A percentile compares a stretch with the other conserved stretches of the same genome.
Evolutionary conservation across 1,140 invertebrate species (phyloP).

Genomic region (Pachyrhynchus sulphureomaculatus): DNA sequence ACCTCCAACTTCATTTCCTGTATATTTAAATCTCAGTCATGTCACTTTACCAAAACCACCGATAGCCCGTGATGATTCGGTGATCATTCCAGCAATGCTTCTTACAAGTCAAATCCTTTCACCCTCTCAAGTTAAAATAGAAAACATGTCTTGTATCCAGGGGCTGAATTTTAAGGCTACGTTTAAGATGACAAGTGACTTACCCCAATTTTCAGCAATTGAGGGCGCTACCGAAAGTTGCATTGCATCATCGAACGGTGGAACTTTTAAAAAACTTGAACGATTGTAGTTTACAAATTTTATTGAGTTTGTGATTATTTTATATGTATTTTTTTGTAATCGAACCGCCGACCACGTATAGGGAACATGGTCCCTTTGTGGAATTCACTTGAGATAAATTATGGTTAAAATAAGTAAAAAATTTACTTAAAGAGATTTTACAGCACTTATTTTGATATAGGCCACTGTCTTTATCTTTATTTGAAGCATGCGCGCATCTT

Average conservation of each 20-base stretch:
- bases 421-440: too few relatives aligned
- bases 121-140: constrained; percentile 31
- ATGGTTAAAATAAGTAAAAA: too few relatives aligned
- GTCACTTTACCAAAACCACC: constrained; percentile 5
- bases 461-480: too few relatives aligned
- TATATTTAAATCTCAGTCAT: not conserved
- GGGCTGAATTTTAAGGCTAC: constrained; percentile 14
- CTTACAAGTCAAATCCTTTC: constrained; percentile 11
- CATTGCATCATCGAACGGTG: not conserved
- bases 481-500: too few relatives aligned
- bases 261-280: constrained; percentile 26
- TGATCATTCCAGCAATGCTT: constrained; percentile 25
- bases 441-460: too few relatives aligned
- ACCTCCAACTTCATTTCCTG: constrained; percentile 8
- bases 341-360: too few relatives aligned
- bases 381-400: too few relatives aligned
- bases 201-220: constrained; percentile 20
- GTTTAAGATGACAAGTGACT: constrained; percentile 4
- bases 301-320: too few relatives aligned
- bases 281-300: too few relatives aligned
- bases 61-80: constrained; percentile 25
- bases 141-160: constrained; percentile 46
- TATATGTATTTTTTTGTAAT: too few relatives aligned
- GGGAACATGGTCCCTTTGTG: too few relatives aligned
- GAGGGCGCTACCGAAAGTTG: constrained; percentile 34